These are phyloP conservation scores for Poeciliopsis infans DNA, from an alignment of 2,797 vertebrate species.

Conservation along the genomic window DNA sequence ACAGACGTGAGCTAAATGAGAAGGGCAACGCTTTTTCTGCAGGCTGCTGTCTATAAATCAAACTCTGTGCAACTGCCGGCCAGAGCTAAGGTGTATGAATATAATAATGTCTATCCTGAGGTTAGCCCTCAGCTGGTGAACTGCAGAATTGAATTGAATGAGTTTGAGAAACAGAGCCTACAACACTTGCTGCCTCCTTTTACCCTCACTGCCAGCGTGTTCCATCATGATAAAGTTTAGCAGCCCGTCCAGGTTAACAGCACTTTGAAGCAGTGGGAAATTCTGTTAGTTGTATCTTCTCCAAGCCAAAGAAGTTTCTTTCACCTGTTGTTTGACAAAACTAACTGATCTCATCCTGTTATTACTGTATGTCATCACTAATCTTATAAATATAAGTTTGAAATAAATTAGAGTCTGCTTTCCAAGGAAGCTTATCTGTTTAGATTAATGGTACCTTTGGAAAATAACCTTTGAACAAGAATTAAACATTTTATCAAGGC, in stretches of 20 bases:
- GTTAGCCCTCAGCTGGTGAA: slow-evolving; percentile 8
- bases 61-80: slow-evolving; percentile 17
- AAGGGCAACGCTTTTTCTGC: slow-evolving; percentile 51
- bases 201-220: neutral
- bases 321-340: neutral
- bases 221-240: neutral
- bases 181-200: slow-evolving; percentile 1
- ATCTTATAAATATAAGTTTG: neutral
- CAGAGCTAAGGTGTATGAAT: slow-evolving; percentile 31
- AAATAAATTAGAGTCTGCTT: neutral
- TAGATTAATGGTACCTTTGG: neutral
- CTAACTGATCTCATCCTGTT: neutral
- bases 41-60: slow-evolving; percentile 58
- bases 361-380: neutral
- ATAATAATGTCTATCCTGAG: slow-evolving; percentile 30
- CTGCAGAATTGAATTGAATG: slow-evolving; percentile 9
- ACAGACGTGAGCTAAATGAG: slow-evolving; percentile 64
- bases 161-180: slow-evolving; percentile 23
- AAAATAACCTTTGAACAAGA: neutral
- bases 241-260: neutral
- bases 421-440: neutral
- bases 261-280: neutral
- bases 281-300: neutral
- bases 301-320: neutral
- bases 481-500: neutral